These are phyloP conservation scores for Herminia tarsipennalis DNA, from an alignment of 2,888 invertebrate genomes.

Conservation along the genomic window DNA sequence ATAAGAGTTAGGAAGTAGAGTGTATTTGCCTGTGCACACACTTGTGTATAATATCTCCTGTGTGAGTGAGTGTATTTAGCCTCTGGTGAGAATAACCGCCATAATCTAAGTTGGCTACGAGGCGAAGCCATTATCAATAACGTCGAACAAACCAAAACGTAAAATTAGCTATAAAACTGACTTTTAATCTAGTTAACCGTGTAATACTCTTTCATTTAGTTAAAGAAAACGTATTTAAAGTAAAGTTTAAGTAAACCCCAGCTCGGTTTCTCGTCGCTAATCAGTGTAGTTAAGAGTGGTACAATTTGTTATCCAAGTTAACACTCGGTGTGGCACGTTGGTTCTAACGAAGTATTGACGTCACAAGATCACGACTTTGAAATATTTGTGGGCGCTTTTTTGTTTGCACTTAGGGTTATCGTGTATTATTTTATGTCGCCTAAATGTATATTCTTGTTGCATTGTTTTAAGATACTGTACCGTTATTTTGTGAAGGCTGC, in stretches of 20 bases:
- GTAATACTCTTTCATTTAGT: not conserved
- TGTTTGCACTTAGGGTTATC: constrained; percentile 1
- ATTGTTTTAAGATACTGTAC: no score
- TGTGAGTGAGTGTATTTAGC: no score
- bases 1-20: no score
- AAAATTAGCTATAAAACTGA: not conserved
- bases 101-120: no score
- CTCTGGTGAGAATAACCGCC: no score
- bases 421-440: no score
- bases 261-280: constrained; percentile 16
- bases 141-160: no score
- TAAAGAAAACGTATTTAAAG: not conserved
- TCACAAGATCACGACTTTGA: constrained; percentile 19
- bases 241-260: constrained; percentile 1
- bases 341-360: constrained; percentile 15
- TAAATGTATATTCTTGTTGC: no score
- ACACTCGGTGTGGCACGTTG: constrained; percentile 20
- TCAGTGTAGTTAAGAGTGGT: constrained; percentile 21
- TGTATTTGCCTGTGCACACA: no score
- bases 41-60: no score
- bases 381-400: not conserved
- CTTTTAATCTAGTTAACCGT: not conserved
- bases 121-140: no score
- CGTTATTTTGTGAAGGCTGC: no score
- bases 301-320: constrained; percentile 31